Evolutionary conservation across 1,140 invertebrate genomes (phyloP).

Genomic region (Trichogramma pretiosum): DNA sequence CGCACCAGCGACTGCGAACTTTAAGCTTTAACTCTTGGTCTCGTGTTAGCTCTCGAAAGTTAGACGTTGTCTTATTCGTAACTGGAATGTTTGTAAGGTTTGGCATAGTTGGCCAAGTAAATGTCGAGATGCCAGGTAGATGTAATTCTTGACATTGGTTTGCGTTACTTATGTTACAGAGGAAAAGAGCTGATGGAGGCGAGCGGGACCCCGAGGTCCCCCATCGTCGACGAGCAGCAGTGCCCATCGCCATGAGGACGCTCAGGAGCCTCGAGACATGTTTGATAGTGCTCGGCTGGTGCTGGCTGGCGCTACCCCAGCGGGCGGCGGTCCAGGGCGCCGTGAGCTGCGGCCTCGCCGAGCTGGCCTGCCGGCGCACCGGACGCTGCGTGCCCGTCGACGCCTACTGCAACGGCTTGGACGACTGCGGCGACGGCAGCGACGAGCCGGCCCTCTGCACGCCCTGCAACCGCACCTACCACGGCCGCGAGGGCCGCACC

Average conservation of each 20-base stretch:
- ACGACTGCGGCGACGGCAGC: conserved; percentile 73
- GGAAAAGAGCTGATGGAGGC: too few species aligned
- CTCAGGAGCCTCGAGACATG: neutral
- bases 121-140: too few species aligned
- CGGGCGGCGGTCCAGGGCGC: neutral
- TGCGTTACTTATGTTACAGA: too few species aligned
- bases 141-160: too few species aligned
- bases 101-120: too few species aligned
- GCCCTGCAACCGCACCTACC: conserved; percentile 81
- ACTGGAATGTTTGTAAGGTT: too few species aligned
- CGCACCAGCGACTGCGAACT: too few species aligned
- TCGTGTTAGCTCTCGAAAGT: too few species aligned
- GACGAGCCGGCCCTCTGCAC: conserved; percentile 78
- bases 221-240: neutral
- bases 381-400: conserved; percentile 74
- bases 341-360: neutral
- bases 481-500: conserved; percentile 74
- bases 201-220: too few species aligned
- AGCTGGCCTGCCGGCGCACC: conserved; percentile 39
- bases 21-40: too few species aligned
- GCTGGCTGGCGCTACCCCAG: neutral
- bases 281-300: neutral
- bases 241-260: neutral
- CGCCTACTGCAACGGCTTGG: conserved; percentile 72
- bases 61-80: too few species aligned